phyloP scores from a whole-genome alignment of 2,113 vertebrate species.

The Phasianus colchicus region DNA sequence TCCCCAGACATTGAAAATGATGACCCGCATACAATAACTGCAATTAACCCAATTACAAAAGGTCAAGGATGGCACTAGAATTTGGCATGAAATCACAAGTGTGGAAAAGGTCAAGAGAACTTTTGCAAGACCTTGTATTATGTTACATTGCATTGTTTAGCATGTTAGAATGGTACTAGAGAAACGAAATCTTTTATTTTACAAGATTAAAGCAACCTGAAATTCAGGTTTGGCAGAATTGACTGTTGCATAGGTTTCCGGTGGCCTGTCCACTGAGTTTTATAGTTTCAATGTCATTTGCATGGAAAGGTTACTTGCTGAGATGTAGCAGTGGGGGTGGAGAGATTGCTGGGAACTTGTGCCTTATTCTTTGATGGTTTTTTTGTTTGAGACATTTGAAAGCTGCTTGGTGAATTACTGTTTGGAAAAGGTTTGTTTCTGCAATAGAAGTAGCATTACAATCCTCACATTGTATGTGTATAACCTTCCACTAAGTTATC shows the following conservation, averaged over 20 bases:
- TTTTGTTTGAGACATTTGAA: neutral
- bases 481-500: neutral
- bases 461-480: neutral
- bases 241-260: constrained; percentile 6
- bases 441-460: neutral
- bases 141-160: neutral
- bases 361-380: neutral
- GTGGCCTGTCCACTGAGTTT: neutral
- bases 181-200: constrained; percentile 1
- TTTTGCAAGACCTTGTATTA: neutral
- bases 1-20: neutral
- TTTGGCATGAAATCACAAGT: neutral
- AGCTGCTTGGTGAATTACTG: neutral
- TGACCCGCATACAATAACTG: neutral
- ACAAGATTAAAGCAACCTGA: constrained; percentile 45
- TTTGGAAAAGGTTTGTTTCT: neutral
- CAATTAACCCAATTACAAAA: neutral
- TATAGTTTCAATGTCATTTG: constrained; percentile 4
- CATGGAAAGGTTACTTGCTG: neutral
- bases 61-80: neutral
- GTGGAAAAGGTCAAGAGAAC: neutral
- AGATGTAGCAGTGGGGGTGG: neutral
- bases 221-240: constrained; percentile 60
- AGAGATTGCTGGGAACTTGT: neutral
- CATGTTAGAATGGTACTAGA: neutral